Conservation (phyloP, 2,797 vertebrate species). For the Lindbergichthys nudifrons region DNA sequence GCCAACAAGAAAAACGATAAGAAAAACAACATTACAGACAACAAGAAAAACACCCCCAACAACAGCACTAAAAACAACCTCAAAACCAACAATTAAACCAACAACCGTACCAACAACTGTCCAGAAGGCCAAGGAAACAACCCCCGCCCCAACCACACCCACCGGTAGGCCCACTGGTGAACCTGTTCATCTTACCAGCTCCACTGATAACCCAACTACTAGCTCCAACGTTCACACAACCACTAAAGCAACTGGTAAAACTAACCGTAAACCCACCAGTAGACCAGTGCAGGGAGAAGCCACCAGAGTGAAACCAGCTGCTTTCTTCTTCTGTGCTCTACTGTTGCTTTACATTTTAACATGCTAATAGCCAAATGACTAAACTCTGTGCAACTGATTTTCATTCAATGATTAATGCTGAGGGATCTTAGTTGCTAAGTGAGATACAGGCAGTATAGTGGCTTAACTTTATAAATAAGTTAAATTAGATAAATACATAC, state of each 20-base stretch:
- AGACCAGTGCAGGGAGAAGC: slow-evolving; percentile 50
- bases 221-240: slow-evolving; percentile 10
- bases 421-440: neutral
- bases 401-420: neutral
- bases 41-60: slow-evolving; percentile 35
- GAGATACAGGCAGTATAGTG: neutral
- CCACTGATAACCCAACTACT: slow-evolving; percentile 39
- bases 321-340: slow-evolving; percentile 46
- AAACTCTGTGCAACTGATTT: slow-evolving; percentile 1
- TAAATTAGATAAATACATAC: neutral
- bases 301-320: slow-evolving; percentile 31
- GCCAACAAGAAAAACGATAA: slow-evolving; percentile 26
- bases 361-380: slow-evolving; percentile 16
- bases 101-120: slow-evolving; percentile 50
- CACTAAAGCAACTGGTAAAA: slow-evolving; percentile 24
- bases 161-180: slow-evolving; percentile 70
- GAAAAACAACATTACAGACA: slow-evolving; percentile 35
- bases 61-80: slow-evolving; percentile 44
- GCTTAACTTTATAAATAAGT: neutral
- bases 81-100: slow-evolving; percentile 52
- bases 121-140: slow-evolving; percentile 51
- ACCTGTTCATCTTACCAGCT: slow-evolving; percentile 44
- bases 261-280: slow-evolving; percentile 36
- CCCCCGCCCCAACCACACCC: slow-evolving; percentile 52
- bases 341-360: slow-evolving; percentile 47